phyloP scores from a whole-genome alignment of 2,113 vertebrate species.

The Grammatotria lemairii region DNA sequence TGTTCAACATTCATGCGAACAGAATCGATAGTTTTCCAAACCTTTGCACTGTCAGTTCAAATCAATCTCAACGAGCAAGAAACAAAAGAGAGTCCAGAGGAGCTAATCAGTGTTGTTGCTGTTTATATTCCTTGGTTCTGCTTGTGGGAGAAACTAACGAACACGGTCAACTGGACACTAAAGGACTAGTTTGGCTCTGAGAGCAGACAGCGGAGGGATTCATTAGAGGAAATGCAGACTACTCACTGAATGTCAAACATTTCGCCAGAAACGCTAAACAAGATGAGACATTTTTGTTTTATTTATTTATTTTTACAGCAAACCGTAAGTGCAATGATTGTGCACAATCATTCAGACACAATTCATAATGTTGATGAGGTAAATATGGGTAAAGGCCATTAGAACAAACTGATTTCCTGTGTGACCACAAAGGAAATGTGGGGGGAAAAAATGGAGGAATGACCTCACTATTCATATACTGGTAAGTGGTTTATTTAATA shows the following conservation, averaged over 20 bases:
- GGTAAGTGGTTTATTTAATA: background rate
- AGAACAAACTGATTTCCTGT: background rate
- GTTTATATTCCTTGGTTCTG: background rate
- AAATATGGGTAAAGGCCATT: background rate
- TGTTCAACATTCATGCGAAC: background rate
- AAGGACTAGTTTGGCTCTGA: background rate
- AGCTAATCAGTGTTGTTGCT: background rate
- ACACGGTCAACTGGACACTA: background rate
- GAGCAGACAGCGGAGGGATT: slow-evolving; percentile 11
- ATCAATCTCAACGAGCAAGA: background rate
- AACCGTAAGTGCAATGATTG: background rate
- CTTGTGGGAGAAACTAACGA: background rate
- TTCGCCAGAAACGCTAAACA: background rate
- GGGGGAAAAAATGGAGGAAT: fast-evolving
- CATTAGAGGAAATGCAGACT: background rate
- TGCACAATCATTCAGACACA: background rate
- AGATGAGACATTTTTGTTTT: background rate
- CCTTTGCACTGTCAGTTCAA: background rate
- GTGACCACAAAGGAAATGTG: background rate
- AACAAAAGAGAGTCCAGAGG: background rate
- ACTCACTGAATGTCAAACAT: background rate
- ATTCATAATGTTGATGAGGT: background rate
- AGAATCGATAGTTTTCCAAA: background rate
- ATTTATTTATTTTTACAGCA: background rate
- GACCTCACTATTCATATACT: background rate